Evolutionary conservation across 2,888 invertebrate genomes (phyloP).

Genomic region (Pyralis farinalis): DNA sequence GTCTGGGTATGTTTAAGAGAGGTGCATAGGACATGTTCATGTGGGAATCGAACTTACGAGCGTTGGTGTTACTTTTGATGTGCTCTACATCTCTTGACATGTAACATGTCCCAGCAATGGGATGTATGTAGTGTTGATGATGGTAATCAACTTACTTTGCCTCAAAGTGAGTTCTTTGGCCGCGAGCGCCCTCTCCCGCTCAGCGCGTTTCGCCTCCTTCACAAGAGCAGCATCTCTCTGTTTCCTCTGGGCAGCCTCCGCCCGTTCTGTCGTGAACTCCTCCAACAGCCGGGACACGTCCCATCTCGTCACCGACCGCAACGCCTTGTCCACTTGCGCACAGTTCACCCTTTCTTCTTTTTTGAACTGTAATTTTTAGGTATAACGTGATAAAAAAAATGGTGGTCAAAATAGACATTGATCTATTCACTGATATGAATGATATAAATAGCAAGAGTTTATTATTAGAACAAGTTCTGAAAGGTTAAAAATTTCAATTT

Average conservation of each 20-base stretch:
- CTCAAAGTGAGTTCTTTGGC: slow-evolving; percentile 30
- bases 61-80: no score
- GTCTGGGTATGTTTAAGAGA: no score
- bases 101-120: no score
- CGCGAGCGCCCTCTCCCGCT: slow-evolving; percentile 55
- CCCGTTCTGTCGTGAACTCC: slow-evolving; percentile 54
- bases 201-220: slow-evolving; percentile 66
- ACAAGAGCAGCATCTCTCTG: slow-evolving; percentile 31
- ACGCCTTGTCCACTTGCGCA: slow-evolving; percentile 87
- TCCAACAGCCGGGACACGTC: slow-evolving; percentile 63
- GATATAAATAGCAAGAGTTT: no score
- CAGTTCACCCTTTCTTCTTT: slow-evolving; percentile 91
- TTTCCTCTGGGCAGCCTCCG: slow-evolving; percentile 32
- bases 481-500: no score
- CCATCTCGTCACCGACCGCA: slow-evolving; percentile 85
- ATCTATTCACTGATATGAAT: no score
- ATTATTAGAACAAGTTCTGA: no score
- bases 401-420: no score
- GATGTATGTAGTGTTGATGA: no score
- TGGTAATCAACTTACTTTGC: slow-evolving; percentile 46
- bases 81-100: no score
- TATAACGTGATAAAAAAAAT: background rate
- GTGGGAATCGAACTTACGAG: no score
- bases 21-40: no score
- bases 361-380: slow-evolving; percentile 82